Conservation (phyloP, 2,797 vertebrate genomes). For the Passerculus sandwichensis region DNA sequence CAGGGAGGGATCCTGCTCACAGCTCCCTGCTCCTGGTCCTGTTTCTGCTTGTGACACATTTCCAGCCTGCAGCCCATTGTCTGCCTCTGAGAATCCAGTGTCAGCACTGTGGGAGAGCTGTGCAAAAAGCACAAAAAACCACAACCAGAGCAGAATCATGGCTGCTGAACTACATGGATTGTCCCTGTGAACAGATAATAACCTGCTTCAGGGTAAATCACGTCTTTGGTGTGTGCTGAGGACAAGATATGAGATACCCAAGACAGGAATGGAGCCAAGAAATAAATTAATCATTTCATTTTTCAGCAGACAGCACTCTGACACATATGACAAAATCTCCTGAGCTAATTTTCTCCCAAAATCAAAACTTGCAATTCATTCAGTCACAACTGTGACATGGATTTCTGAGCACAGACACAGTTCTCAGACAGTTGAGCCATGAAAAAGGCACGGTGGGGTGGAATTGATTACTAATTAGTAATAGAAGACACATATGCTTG, state of each 20-base stretch:
- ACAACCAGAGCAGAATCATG: not conserved
- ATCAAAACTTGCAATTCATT: not conserved
- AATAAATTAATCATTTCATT: not conserved
- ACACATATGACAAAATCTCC: not conserved
- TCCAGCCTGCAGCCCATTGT: not conserved
- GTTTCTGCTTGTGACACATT: not conserved
- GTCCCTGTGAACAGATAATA: not conserved
- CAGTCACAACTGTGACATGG: not conserved
- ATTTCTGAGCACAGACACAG: not conserved
- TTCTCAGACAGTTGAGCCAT: not conserved
- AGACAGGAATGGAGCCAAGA: not conserved
- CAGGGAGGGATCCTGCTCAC: not conserved
- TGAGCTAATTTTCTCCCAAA: not conserved
- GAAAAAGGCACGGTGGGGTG: not conserved
- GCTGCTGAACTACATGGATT: not conserved
- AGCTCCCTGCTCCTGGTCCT: not conserved
- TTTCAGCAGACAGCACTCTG: not conserved
- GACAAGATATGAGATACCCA: not conserved
- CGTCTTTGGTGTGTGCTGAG: not conserved
- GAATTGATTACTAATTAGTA: not conserved
- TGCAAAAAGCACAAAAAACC: not conserved
- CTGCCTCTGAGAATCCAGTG: not conserved
- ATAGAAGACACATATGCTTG: not conserved
- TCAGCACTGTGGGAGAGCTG: not conserved
- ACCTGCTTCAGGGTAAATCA: not conserved